Conservation (phyloP, 2,888 invertebrate species). For the Agonum fuliginosum region DNA sequence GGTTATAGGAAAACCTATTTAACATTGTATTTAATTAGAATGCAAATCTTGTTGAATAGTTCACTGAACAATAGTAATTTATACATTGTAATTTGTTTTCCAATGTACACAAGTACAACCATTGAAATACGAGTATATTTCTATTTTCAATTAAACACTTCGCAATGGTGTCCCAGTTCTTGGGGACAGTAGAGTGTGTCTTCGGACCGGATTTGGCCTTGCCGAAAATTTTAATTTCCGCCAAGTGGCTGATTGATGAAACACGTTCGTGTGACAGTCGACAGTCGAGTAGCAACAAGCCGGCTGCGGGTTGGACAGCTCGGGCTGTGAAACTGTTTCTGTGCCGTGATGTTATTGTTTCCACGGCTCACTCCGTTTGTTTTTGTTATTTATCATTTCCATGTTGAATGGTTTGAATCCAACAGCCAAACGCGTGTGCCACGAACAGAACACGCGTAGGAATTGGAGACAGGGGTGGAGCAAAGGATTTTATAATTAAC, state of each 20-base stretch:
- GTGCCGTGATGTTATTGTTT: conserved; percentile 37
- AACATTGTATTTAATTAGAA: too few species aligned
- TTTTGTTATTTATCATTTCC: conserved; percentile 49
- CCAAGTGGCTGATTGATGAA: conserved; percentile 51
- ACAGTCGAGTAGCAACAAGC: conserved; percentile 26
- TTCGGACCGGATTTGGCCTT: conserved; percentile 39
- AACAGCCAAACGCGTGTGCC: background rate
- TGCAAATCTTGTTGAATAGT: too few species aligned
- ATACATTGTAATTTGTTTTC: too few species aligned
- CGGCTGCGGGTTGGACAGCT: conserved; percentile 9
- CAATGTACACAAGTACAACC: too few species aligned
- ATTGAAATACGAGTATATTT: too few species aligned
- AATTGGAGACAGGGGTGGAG: background rate
- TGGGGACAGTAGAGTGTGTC: background rate
- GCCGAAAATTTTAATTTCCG: conserved; percentile 54
- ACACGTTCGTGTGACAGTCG: conserved; percentile 43
- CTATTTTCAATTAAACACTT: too few species aligned
- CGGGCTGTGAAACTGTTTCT: too few species aligned
- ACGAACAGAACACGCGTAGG: background rate
- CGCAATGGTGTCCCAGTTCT: too few species aligned
- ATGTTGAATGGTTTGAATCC: conserved; percentile 26
- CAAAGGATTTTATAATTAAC: too few species aligned
- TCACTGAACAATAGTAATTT: too few species aligned
- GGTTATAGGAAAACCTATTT: too few species aligned
- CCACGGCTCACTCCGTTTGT: conserved; percentile 22